A percentile compares a stretch with the other conserved stretches of the same genome.
phyloP scores from a whole-genome alignment of 2,113 vertebrate species.

The Ginglymostoma cirratum region DNA sequence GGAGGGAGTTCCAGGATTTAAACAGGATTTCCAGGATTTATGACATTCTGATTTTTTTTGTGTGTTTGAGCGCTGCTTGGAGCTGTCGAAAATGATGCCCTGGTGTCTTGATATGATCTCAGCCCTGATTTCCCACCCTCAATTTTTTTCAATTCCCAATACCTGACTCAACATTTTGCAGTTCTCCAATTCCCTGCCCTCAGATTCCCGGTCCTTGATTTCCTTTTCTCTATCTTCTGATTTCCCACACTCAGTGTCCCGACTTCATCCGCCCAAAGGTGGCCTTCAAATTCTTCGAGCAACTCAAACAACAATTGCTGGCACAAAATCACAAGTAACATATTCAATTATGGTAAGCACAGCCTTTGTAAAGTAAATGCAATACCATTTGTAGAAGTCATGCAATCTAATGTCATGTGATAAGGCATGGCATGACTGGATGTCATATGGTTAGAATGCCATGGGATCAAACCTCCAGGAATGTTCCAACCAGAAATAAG shows the following conservation, averaged over 20 bases:
- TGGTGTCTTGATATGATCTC: not conserved
- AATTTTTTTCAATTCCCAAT: too few species aligned
- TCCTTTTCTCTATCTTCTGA: not conserved
- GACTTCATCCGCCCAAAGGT: not conserved
- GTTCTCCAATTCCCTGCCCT: too few species aligned
- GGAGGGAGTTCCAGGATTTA: too few species aligned
- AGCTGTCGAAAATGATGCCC: not conserved
- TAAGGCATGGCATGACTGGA: not conserved
- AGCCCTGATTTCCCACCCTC: too few species aligned
- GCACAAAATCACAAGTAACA: not conserved
- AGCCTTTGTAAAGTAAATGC: not conserved
- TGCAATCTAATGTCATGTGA: too few species aligned
- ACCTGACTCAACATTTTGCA: too few species aligned
- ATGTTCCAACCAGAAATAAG: not conserved
- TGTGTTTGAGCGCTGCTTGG: not conserved
- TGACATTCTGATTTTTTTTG: not conserved
- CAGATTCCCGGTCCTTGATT: not conserved
- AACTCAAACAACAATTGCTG: not conserved
- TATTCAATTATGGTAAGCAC: not conserved
- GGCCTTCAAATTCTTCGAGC: not conserved
- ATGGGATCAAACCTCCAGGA: not conserved
- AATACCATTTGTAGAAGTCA: not conserved
- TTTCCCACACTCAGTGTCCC: not conserved
- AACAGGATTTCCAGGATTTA: too few species aligned
- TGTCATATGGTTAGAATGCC: not conserved